Base-by-base conservation (phyloP, 2,888 invertebrate genomes). In the Dusona sp. region DNA sequence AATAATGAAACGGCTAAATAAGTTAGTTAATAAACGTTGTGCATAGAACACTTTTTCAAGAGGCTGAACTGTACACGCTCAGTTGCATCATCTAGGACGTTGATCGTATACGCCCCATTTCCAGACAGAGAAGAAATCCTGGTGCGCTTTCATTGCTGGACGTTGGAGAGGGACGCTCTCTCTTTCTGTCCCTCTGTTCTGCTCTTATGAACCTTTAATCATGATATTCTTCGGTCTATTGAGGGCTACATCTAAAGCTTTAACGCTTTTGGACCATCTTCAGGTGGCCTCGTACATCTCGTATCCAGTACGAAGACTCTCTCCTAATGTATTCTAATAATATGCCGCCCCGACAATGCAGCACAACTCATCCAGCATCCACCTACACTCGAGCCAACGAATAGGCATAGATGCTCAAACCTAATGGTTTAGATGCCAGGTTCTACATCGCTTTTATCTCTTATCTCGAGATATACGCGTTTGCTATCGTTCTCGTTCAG, bases 281-380 rank as follows among this genome's bases (percentile, higher is more conserved):
- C 29, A 77, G 73, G 75, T 70, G 81, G 78, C 61, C 70, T 84
- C 38, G 48, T 64, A 74, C 67, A 81, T 80, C 75, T 82, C 79
- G 77, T 70, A 79, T 81, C 68, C 78, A 82, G 70, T 80, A 77
- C 86, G 83, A 48, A 80, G 79, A 45, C 78, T 51, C 64, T 85
- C 79, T 84, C 68, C 79, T 93, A 92, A 93, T 93, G 90, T 93
- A 94, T 93, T 94, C 91, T 93, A 94, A 94, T 94, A 90, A 88
- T 93, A 94, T 93, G 91, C 94, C 94, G 94, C 94, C 94, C 93
- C 92, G 92, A 93, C 93, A 94, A 93, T 93, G 92, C 93, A 90
- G 92, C 92, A 93, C 93, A 93, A 93, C 92, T 93, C 93, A 94
- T 93, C 90, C 89, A 87, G 86, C 90, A 88, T 89, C 91, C 91